Conservation (phyloP, 2,888 invertebrate genomes). For the Branchellion lobata region DNA sequence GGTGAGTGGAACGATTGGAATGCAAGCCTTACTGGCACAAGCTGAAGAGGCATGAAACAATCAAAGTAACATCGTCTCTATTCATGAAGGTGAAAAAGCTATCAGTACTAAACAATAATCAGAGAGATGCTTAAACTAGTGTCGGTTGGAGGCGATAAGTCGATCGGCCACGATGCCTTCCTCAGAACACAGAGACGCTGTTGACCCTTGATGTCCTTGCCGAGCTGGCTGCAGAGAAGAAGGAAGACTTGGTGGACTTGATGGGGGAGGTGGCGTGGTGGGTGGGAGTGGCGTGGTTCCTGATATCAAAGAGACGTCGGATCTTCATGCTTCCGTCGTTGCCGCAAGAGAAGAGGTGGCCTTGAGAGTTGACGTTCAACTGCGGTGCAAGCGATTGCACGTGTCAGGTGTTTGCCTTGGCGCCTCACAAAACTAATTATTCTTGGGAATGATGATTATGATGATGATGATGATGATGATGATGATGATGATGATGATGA, state of each 20-base stretch:
- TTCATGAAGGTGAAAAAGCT: too few relatives aligned
- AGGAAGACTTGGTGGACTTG: neutral
- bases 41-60: too few relatives aligned
- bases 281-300: neutral
- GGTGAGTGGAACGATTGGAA: too few relatives aligned
- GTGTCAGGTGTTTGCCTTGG: too few relatives aligned
- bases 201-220: neutral
- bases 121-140: too few relatives aligned
- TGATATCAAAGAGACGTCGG: constrained; percentile 62
- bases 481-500: neutral
- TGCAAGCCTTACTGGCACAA: too few relatives aligned
- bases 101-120: too few relatives aligned
- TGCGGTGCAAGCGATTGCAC: neutral
- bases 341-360: constrained; percentile 93
- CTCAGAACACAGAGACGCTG: neutral
- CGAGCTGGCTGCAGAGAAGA: neutral
- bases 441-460: too few relatives aligned
- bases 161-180: too few relatives aligned
- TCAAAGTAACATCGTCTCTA: too few relatives aligned
- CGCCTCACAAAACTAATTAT: too few relatives aligned
- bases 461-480: neutral
- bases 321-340: constrained; percentile 99
- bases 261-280: neutral
- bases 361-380: constrained; percentile 73
- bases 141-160: too few relatives aligned